These are phyloP conservation scores for Serripes groenlandicus DNA, from an alignment of 2,888 invertebrate species.

Conservation along the genomic window DNA sequence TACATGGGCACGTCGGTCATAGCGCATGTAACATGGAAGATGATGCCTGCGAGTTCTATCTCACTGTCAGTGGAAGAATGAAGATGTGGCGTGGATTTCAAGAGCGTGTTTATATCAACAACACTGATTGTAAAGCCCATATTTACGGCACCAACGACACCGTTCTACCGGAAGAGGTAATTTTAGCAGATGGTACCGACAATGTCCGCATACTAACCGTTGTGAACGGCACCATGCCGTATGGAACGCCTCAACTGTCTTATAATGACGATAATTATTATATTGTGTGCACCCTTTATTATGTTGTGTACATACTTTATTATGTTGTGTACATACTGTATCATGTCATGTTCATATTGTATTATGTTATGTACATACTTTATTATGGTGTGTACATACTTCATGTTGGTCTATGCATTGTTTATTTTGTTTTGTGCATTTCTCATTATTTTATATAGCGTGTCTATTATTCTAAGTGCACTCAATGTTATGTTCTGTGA, in stretches of 20 bases:
- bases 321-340: no score
- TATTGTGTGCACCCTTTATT: no score
- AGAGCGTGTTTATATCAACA: slow-evolving; percentile 27
- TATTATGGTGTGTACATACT: no score
- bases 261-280: slow-evolving; percentile 70
- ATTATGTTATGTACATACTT: no score
- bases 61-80: slow-evolving; percentile 28
- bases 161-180: slow-evolving; percentile 55
- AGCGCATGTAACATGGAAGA: slow-evolving; percentile 36
- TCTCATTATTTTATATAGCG: no score
- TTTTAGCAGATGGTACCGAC: slow-evolving; percentile 68
- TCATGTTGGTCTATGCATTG: no score
- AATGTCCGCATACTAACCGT: slow-evolving; percentile 55
- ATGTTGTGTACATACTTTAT: no score
- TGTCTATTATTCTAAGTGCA: no score
- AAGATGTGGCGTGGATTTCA: slow-evolving; percentile 47
- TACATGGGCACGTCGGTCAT: no score
- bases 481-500: no score
- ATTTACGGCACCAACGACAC: slow-evolving; percentile 13
- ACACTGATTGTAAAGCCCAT: slow-evolving; percentile 43
- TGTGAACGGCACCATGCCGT: slow-evolving; percentile 73
- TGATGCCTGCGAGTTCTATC: slow-evolving; percentile 32
- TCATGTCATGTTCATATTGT: no score
- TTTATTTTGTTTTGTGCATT: no score
- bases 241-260: slow-evolving; percentile 72